Percentiles rank a stretch among this genome's conserved stretches.
These are phyloP conservation scores for Spinibarbus caldwelli DNA, from an alignment of 2,797 vertebrate genomes.

Conservation along the genomic window DNA sequence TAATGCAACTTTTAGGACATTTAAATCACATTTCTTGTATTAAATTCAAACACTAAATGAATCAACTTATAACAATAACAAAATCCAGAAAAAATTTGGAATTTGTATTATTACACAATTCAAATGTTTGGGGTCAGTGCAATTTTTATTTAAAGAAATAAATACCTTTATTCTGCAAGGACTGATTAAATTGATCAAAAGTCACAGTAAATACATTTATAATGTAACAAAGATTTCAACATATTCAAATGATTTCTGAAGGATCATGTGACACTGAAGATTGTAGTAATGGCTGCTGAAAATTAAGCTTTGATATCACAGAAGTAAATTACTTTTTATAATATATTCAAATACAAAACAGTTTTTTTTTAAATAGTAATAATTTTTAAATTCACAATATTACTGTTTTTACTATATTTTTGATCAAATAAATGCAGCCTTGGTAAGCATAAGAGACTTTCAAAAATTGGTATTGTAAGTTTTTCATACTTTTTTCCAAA, in stretches of 20 bases:
- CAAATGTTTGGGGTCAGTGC: background rate
- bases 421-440: background rate
- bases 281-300: background rate
- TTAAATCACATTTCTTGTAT: background rate
- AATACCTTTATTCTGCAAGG: background rate
- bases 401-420: background rate
- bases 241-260: background rate
- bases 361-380: background rate
- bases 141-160: background rate
- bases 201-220: background rate
- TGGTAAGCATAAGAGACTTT: background rate
- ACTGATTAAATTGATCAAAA: background rate
- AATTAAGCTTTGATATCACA: background rate
- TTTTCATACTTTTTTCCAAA: background rate
- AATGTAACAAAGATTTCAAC: background rate
- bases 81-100: background rate
- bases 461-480: background rate
- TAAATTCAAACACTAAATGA: background rate
- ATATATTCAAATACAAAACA: background rate
- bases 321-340: background rate
- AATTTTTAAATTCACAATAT: background rate
- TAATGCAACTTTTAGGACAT: background rate
- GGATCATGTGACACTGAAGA: background rate
- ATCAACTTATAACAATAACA: background rate
- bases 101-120: background rate